A percentile compares a stretch with the other conserved stretches of the same genome.
These are phyloP conservation scores for Zelostemma sp. DNA, from an alignment of 1,140 invertebrate genomes.

Conservation along the genomic window DNA sequence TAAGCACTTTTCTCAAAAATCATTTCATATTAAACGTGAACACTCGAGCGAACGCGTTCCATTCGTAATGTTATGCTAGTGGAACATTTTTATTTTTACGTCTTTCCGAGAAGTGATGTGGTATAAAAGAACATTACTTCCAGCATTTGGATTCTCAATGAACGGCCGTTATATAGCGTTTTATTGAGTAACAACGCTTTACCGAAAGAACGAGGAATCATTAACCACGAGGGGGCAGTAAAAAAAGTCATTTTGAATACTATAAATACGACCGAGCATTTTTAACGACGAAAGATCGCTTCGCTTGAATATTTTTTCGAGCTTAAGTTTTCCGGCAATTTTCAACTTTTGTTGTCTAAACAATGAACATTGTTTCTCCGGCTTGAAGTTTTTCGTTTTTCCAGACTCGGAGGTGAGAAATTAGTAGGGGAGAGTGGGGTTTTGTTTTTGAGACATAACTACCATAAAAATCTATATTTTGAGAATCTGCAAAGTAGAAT, in stretches of 20 bases:
- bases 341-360: not conserved
- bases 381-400: no score
- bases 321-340: not conserved
- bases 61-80: slow-evolving; percentile 23
- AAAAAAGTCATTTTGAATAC: slow-evolving; percentile 15
- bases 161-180: slow-evolving; percentile 33
- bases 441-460: no score
- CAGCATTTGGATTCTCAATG: slow-evolving; percentile 35
- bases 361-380: no score
- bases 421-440: no score
- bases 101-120: slow-evolving; percentile 18
- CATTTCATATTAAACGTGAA: slow-evolving; percentile 53
- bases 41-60: slow-evolving; percentile 35
- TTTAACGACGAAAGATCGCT: not conserved
- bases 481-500: no score
- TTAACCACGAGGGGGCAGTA: slow-evolving; percentile 27
- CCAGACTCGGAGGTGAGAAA: no score
- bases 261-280: not conserved
- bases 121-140: slow-evolving; percentile 36
- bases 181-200: slow-evolving; percentile 29
- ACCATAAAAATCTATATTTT: no score
- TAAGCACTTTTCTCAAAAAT: slow-evolving; percentile 49
- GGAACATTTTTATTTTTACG: slow-evolving; percentile 53
- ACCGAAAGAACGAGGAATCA: slow-evolving; percentile 26
- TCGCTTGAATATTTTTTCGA: not conserved